Evolutionary conservation across 1,140 invertebrate genomes (phyloP), one percentile per base, ranked within the genome.

Genomic region (Bilobella aurantiaca): DNA sequence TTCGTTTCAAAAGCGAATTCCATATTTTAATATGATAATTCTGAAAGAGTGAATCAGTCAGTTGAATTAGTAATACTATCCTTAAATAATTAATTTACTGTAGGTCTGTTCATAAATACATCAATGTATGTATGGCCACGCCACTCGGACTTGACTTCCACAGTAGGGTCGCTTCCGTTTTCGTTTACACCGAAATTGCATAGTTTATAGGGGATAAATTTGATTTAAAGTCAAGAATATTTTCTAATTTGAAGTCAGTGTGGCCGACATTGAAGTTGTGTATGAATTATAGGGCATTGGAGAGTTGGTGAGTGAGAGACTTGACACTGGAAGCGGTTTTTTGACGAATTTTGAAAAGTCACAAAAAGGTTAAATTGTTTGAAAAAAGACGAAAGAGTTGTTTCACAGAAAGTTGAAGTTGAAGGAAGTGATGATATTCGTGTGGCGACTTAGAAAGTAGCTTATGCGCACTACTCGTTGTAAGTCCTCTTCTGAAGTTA

Each of bases 401-500:
- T 82, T 82, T 18, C 84, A 81, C 63, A 82, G 81, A 74, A 87
- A 87, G 21, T 90, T 88, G 53, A 93, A 89, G 76, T 93, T 90
- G 74, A 91, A 93, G 30, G 89, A 91, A 27, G 88, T 90, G 58
- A 93, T 86, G 68, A 92, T 87, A 75, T 91, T 90, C 71, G 84
- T 85, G 76, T 95, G 91, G 0, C 88, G 86, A 5, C 89, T 89
- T 73, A 96, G 82, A 78, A 91, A 90, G 70, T 93, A 83, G 59
- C 90, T 88, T 76, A 91, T 93, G 79, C 93, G 89, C 76, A 93
- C 92, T 79, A 95, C 92, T 62, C 90, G 82, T 77, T 91, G 90
- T 77, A 94, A 95, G 63, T 84, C 86, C 14, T 18, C 14, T 32
- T 86, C 78, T 23, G 79, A 82, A 65, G 82, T 87, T 1, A 84